These are phyloP conservation scores for Aldrovandia affinis DNA, from an alignment of 2,797 vertebrate species.

Conservation along the genomic window DNA sequence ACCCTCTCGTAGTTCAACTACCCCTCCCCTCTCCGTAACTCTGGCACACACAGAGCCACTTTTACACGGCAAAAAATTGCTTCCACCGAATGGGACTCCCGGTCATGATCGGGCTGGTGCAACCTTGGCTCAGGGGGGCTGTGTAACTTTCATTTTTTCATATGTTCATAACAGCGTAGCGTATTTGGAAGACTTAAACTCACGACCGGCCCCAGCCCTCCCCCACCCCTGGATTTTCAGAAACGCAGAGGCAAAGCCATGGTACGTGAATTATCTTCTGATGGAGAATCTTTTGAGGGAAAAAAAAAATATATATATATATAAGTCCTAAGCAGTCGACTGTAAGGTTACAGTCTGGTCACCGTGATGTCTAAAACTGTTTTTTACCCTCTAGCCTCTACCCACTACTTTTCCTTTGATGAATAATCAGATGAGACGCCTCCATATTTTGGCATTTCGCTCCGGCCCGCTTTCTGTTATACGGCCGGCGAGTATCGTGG, in stretches of 20 bases:
- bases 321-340: neutral
- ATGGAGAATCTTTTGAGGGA: too few species aligned
- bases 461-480: neutral
- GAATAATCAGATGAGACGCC: neutral
- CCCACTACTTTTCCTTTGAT: neutral
- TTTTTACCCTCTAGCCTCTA: too few species aligned
- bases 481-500: neutral
- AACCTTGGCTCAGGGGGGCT: neutral
- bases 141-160: neutral
- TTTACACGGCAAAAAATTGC: too few species aligned
- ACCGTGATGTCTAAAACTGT: neutral
- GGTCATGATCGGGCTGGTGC: too few species aligned
- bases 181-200: neutral
- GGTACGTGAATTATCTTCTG: neutral
- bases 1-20: too few species aligned
- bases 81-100: too few species aligned
- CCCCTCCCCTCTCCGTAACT: too few species aligned
- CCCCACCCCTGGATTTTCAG: too few species aligned
- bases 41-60: too few species aligned
- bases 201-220: too few species aligned
- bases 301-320: neutral
- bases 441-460: neutral
- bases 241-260: neutral
- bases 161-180: neutral
- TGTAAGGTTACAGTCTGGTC: neutral